phyloP scores from a whole-genome alignment of 2,888 invertebrate genomes.

The Ormyrus thymus region DNA sequence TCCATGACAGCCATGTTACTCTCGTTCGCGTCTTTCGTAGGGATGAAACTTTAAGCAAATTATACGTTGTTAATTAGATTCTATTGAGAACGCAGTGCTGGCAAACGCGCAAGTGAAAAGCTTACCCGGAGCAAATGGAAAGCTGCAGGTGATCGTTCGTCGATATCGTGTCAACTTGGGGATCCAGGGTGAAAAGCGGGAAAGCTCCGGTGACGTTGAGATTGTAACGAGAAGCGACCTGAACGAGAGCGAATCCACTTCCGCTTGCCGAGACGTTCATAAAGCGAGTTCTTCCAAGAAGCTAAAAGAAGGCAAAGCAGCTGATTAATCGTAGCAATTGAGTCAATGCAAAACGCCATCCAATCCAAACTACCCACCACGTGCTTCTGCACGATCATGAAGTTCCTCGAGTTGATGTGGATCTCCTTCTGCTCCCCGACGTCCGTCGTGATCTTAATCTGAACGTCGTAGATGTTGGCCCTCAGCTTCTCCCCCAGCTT shows the following conservation, averaged over 20 bases:
- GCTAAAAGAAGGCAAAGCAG: slow-evolving; percentile 67
- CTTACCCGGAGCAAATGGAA: slow-evolving; percentile 87
- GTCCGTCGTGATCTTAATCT: slow-evolving; percentile 77
- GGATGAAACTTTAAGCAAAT: slow-evolving; percentile 78
- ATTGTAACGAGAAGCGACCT: slow-evolving; percentile 88
- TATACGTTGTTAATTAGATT: background rate
- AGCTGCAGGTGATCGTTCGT: slow-evolving; percentile 86
- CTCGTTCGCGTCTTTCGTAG: slow-evolving; percentile 80
- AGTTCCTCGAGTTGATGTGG: slow-evolving; percentile 85
- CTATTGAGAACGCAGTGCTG: background rate
- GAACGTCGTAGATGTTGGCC: slow-evolving; percentile 76
- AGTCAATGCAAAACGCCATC: too few relatives aligned
- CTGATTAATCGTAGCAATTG: background rate
- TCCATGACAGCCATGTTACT: slow-evolving; percentile 95
- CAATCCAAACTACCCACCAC: slow-evolving; percentile 77
- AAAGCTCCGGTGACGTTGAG: slow-evolving; percentile 91
- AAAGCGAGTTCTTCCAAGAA: slow-evolving; percentile 78
- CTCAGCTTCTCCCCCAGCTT: slow-evolving; percentile 80
- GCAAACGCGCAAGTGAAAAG: slow-evolving; percentile 34
- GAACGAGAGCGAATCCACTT: slow-evolving; percentile 85
- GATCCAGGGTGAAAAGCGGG: slow-evolving; percentile 91
- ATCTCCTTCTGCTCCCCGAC: slow-evolving; percentile 78
- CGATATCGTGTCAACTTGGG: slow-evolving; percentile 88
- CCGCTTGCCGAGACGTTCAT: slow-evolving; percentile 87
- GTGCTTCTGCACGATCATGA: slow-evolving; percentile 88